Evolutionary conservation across 2,797 vertebrate species (phyloP).

Genomic region (Myioborus melanocephalus): DNA sequence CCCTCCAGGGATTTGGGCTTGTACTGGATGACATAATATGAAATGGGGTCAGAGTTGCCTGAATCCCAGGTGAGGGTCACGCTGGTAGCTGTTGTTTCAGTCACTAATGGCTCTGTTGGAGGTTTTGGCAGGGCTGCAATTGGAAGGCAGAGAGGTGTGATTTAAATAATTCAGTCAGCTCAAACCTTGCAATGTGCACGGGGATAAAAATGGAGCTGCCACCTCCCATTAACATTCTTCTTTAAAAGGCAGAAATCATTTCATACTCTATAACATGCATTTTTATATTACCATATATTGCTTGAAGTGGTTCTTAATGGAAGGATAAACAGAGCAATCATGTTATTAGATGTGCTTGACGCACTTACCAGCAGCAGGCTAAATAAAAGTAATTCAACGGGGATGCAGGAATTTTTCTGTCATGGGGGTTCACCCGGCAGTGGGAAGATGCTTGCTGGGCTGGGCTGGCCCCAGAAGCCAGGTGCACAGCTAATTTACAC

Average conservation of each 20-base stretch:
- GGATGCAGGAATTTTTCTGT: constrained; percentile 54
- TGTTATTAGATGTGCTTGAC: constrained; percentile 67
- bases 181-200: constrained; percentile 39
- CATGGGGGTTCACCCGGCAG: constrained; percentile 26
- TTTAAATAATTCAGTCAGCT: constrained; percentile 60
- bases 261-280: constrained; percentile 65
- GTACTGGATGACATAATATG: constrained; percentile 95
- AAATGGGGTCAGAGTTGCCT: constrained; percentile 90
- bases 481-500: constrained; percentile 6
- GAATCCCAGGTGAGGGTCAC: constrained; percentile 98
- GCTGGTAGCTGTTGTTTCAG: constrained; percentile 96
- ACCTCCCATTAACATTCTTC: constrained; percentile 60
- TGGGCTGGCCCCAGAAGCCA: background rate
- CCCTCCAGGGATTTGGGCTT: constrained; percentile 83
- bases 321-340: constrained; percentile 74
- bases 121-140: constrained; percentile 90
- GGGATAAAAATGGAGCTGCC: constrained; percentile 49
- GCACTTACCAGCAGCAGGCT: constrained; percentile 66
- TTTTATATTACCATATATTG: constrained; percentile 71
- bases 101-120: constrained; percentile 87
- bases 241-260: constrained; percentile 71
- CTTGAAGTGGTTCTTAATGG: constrained; percentile 73
- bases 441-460: constrained; percentile 20
- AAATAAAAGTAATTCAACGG: constrained; percentile 66
- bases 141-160: constrained; percentile 54